A percentile compares a stretch with the other conserved stretches of the same genome.
Conservation (phyloP, 2,888 invertebrate genomes). For the Heliconius charithonia region DNA sequence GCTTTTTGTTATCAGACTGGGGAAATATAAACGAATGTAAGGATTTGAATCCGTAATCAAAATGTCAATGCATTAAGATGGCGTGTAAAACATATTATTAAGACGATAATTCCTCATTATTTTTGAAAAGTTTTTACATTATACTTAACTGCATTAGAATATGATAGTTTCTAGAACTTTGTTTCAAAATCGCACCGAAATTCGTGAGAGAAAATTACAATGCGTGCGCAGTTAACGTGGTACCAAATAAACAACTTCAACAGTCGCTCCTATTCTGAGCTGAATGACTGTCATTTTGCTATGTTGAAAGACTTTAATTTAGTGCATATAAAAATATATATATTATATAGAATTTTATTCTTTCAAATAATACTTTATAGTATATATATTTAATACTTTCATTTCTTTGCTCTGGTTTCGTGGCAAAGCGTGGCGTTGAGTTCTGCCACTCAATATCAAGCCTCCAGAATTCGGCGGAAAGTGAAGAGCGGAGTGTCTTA, state of each 20-base stretch:
- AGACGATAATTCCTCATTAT: too few relatives aligned
- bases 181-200: slow-evolving; percentile 21
- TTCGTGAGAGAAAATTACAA: slow-evolving; percentile 38
- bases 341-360: too few relatives aligned
- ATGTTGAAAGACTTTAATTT: not conserved
- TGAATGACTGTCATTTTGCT: slow-evolving; percentile 3
- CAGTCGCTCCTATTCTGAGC: not conserved
- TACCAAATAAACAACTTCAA: slow-evolving; percentile 16
- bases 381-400: too few relatives aligned
- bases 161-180: slow-evolving; percentile 26
- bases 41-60: not conserved
- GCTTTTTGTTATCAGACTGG: not conserved
- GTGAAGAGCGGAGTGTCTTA: too few relatives aligned
- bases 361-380: too few relatives aligned
- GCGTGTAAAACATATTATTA: not conserved
- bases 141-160: not conserved
- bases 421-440: not conserved
- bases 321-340: too few relatives aligned
- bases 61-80: not conserved
- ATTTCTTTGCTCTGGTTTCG: too few relatives aligned
- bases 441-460: not conserved
- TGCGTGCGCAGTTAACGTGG: slow-evolving; percentile 25
- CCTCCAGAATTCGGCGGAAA: too few relatives aligned
- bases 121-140: too few relatives aligned
- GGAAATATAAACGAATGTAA: not conserved